Base-by-base conservation (phyloP, 2,888 invertebrate genomes). In the Globia sparganii region DNA sequence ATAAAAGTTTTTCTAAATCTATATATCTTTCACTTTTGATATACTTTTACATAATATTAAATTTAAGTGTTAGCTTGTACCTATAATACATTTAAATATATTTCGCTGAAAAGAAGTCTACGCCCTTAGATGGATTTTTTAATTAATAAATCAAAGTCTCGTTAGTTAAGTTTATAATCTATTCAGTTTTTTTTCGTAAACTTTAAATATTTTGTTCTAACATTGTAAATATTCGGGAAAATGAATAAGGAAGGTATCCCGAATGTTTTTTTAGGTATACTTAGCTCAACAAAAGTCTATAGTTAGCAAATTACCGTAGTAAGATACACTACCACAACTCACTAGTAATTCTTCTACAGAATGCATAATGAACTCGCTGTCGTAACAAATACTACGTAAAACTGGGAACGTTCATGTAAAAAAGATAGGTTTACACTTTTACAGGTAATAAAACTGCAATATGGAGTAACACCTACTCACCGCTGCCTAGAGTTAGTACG, bases 381-480 rank as follows among this genome's bases (percentile, higher is more conserved):
- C 46, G 31, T 66, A 31, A 66, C 25, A 6, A 37, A 61, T 28
- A 68, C 49, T 34, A 62, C 73, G 56, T 18, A 31, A 65, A 78
- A 73, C 31, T 37, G 5, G 13, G 5, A 53, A 59, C 43, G 25
- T n/a, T 65, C 15, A 13, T 59, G 34, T 76, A 61, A 65, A 34
- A 15, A 61, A 56, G 34, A 69, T 37, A 43, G 56, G 28, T 62
- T 70, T 61, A 72, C 72, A 65, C 40, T 72, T 78, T 78, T 78
- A 80, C 76, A 62, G 28, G 70, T 40, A 69, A 81, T 81, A 81
- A 81, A 81, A 82, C 61, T 53, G 25, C 65, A 77, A 58, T 68
- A 64, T 25, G 28, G 15, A 46, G 53, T 69, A 77, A 76, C 61
- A 80, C 34, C 46, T 72, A 77, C 69, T 78, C 65, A 53, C 25